Conservation (phyloP, 35 echinoderm and acorn worm genomes). For the Holothuria glaberrima region DNA sequence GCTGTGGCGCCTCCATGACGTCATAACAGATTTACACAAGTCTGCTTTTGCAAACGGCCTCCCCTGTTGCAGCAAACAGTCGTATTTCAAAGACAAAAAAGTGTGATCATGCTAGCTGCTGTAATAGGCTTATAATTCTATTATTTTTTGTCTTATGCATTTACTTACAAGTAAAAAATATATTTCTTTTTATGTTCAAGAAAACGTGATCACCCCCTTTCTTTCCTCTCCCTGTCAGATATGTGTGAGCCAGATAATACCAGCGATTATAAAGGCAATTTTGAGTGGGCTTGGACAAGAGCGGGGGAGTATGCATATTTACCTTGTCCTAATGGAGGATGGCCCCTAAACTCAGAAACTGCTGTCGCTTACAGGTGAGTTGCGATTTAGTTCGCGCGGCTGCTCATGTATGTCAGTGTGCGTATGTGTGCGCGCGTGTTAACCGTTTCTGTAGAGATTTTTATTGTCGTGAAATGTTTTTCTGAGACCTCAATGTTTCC, state of each 20-base stretch:
- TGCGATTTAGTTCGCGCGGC: no score
- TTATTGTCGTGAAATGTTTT: no score
- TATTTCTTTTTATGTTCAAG: background rate
- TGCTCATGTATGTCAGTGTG: no score
- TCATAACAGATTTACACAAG: background rate
- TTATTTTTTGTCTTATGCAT: background rate
- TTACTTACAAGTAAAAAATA: background rate
- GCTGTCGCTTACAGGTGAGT: conserved; percentile 33
- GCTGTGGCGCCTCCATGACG: no score
- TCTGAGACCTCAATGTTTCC: no score
- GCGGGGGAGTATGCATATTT: conserved; percentile 77
- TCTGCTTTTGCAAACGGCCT: background rate
- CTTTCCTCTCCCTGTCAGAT: conserved; percentile 48
- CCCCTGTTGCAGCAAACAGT: background rate
- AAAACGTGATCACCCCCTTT: background rate
- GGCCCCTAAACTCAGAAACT: background rate
- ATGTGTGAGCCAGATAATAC: conserved; percentile 60
- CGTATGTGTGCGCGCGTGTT: background rate
- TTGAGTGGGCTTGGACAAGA: conserved; percentile 71
- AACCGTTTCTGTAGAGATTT: no score
- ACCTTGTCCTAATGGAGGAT: conserved; percentile 78
- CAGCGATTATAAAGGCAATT: conserved; percentile 68
- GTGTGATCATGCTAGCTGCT: background rate
- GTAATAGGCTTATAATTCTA: background rate
- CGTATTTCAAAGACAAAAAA: no score